Base-by-base conservation (phyloP, 2,888 invertebrate species). In the Laspeyria flexula region DNA sequence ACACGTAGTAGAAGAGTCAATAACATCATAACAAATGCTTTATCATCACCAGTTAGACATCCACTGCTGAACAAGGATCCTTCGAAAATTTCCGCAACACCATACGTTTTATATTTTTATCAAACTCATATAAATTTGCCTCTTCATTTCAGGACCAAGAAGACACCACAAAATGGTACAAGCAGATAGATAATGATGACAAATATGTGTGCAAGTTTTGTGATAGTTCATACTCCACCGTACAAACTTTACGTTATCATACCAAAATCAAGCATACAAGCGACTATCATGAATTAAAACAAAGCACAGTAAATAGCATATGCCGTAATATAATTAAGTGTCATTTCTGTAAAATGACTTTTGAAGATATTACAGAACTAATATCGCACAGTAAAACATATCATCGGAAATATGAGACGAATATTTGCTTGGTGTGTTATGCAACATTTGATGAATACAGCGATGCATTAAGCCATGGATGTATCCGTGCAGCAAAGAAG, bases 141-240 rank as follows among this genome's bases (percentile, higher is more conserved):
- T 30, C 34, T 11, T 12, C 15, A 25, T 65, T 55, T 13, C 48
- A 67, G 68, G 41, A 27, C 11, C 1, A n/a, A 10, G 30, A 44
- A 42, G 27, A 29, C 1, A 43, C 44, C 18, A 43, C 38, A 11
- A 43, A 31, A 6, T 65, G 65, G 65, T 52, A 43, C 33, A 54
- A 65, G 5, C 16, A 9, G 11, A 23, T 54, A 1, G 39, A 58
- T 9, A 11, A 39, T 7, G 4, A 25, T 0, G 58, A 51, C 30
- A 57, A 44, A 47, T 68, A 47, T 25, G 3, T 49, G 0, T 66
- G 65, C 29, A 55, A 55, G 37, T 65, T 51, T 7, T 85, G 85
- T 48, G 64, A 79, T 6, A 58, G 65, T 1, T 59, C 65, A 5
- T 85, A 84, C 46, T 63, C 48, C 9, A 68, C 69, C 0, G 13